Base-by-base conservation (phyloP, 2,113 vertebrate species). In the Gasterosteus aculeatus region DNA sequence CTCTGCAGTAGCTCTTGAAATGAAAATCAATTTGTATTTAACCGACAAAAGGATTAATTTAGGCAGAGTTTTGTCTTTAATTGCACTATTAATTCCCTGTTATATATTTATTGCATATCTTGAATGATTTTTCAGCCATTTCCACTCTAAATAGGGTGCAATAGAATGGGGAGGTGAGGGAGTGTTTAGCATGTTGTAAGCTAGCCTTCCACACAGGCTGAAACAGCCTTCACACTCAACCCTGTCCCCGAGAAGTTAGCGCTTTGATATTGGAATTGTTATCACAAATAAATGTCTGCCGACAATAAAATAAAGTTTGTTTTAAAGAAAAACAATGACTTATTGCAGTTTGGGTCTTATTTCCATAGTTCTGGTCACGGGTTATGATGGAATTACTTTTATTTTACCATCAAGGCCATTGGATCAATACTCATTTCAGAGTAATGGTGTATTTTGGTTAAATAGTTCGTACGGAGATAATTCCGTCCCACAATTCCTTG, bases 71-170 rank as follows among this genome's bases (percentile, higher is more conserved):
- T 16, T 69, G 39, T 53, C 5, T 54, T 63, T 54, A n/a, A 31
- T 31, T 56, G 18, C 7, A 31, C 38, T 73, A 54, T 74, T 65
- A 65, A 46, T 56, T 74, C 22, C 16, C 11, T 31, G 33, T 73
- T 22, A 56, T 22, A 44, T 54, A 73, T 63, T 44, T 73, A 74
- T 65, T 74, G 60, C 12, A 56, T 38, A 63, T 42, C 22, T 64
- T n/a, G 26, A 61, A 29, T 54, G 14, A 58, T 10, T 16, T 64
- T 56, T 44, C 18, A 42, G 38, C 18, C 26, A 56, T 57, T 46
- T 35, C 44, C 61, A 46, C 5, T n/a, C 60, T 22, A 6, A 41
- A 42, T 29, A 33, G 19, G 38, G 22, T 54, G 47, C 26, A 72
- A 64, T 41, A 22, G 7, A 44, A 46, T 54, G 29, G 22, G 38